Percentiles rank a stretch among this genome's conserved stretches.
Conservation (phyloP, 2,888 invertebrate species). For the Parasteatoda lunata region DNA sequence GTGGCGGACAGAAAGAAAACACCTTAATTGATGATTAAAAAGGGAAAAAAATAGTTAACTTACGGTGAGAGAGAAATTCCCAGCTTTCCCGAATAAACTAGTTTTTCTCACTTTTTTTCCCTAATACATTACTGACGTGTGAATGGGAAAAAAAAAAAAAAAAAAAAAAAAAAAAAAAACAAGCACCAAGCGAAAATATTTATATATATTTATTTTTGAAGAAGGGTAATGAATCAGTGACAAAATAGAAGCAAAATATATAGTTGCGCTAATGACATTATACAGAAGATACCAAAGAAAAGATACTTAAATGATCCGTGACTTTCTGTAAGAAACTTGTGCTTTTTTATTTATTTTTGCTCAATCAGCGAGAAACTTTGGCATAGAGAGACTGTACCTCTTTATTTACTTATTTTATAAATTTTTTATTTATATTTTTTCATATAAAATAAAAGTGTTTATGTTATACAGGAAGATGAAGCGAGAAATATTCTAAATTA, state of each 20-base stretch:
- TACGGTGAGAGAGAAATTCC: too few relatives aligned
- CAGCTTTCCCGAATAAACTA: too few relatives aligned
- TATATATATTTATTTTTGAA: neutral
- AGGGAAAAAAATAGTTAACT: too few relatives aligned
- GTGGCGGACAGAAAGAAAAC: too few relatives aligned
- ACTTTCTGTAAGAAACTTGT: constrained; percentile 10
- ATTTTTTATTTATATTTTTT: neutral
- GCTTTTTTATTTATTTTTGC: constrained; percentile 26
- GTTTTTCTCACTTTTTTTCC: too few relatives aligned
- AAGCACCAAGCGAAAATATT: neutral
- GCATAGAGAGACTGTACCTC: constrained; percentile 9
- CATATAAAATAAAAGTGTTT: constrained; percentile 5
- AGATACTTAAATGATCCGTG: constrained; percentile 33
- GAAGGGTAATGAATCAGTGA: constrained; percentile 7
- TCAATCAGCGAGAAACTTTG: constrained; percentile 24
- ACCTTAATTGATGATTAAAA: too few relatives aligned
- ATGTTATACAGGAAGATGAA: constrained; percentile 3
- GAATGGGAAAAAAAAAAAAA: neutral
- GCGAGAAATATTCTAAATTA: constrained; percentile 9
- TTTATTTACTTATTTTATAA: constrained; percentile 3
- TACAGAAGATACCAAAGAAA: neutral
- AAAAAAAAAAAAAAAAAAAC: neutral
- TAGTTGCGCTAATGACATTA: constrained; percentile 32
- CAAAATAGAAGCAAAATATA: constrained; percentile 16
- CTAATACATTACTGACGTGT: too few relatives aligned